Evolutionary conservation across 2,888 invertebrate genomes (phyloP), one percentile per base, ranked within the genome.

Genomic region (Lapara coniferarum): DNA sequence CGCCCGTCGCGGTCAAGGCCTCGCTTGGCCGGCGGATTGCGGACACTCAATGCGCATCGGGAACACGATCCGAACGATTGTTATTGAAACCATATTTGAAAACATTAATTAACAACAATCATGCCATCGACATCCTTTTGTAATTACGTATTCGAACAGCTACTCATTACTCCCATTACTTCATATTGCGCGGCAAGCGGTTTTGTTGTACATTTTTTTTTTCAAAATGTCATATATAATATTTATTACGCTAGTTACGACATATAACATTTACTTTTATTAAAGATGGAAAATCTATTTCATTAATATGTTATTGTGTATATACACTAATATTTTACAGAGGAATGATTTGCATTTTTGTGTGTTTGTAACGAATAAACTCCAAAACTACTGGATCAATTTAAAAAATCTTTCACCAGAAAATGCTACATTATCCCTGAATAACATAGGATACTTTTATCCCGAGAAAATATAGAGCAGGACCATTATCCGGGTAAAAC

Each of bases 1-100:
- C 63, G 49, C 13, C 12, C 37, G 67, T 30, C 78, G 80, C 87
- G 91, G 92, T 91, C 92, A 92, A 92, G 92, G 92, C 78, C 89
- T 87, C 80, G 88, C 86, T 84, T 13, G 13, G 44, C n/a, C 25
- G 13, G 30, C 58, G 83, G 82, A 73, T 80, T 76, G 80, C 82
- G 69, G 77, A 80, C 79, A 78, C 74, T 74, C 75, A 81, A 83
- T 81, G 86, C 86, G 86, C 87, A 82, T 84, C 79, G 78, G 87
- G 85, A 86, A 89, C 81, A 77, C 80, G 85, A 89, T 72, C 82
- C 78, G 74, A 71, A 74, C 68, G 70, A 76, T 75, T 82, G 79
- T 80, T 83, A 80, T 83, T 82, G 82, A 77, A 71, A 69, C 77
- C 78, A 78, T 79, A 80, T 82, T 81, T 74, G 76, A 76, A 72